Evolutionary conservation across 2,888 invertebrate species (phyloP).

Genomic region (Xylota sylvarum): DNA sequence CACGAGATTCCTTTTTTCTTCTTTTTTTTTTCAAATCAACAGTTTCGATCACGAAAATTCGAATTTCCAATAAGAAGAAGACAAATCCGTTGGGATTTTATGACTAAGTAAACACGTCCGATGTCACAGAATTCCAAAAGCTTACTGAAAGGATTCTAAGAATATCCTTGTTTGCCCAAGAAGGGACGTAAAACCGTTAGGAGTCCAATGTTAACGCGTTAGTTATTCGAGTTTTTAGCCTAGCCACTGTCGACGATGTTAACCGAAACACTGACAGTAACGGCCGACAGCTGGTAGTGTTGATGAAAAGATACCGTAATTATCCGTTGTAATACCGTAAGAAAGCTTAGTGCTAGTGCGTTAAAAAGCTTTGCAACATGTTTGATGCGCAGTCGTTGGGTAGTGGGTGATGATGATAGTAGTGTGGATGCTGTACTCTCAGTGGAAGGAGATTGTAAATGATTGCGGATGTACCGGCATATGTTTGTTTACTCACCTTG

Average conservation of each 20-base stretch:
- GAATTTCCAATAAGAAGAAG: background rate
- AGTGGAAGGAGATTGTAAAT: slow-evolving; percentile 31
- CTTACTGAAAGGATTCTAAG: slow-evolving; percentile 37
- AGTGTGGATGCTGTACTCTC: slow-evolving; percentile 27
- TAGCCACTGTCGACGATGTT: slow-evolving; percentile 40
- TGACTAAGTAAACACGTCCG: slow-evolving; percentile 49
- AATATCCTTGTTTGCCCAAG: slow-evolving; percentile 35
- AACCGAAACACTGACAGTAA: slow-evolving; percentile 62
- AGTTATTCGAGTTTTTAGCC: background rate
- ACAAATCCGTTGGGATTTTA: background rate
- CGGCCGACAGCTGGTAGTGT: slow-evolving; percentile 43
- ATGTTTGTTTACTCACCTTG: slow-evolving; percentile 37
- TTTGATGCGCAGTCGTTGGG: slow-evolving; percentile 30
- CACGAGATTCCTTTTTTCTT: slow-evolving; percentile 34
- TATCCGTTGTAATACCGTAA: slow-evolving; percentile 49
- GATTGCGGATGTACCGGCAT: slow-evolving; percentile 58
- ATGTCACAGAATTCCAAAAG: slow-evolving; percentile 34
- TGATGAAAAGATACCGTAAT: slow-evolving; percentile 47
- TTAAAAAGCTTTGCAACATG: slow-evolving; percentile 55
- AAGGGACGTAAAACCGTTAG: slow-evolving; percentile 4
- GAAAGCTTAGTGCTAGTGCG: slow-evolving; percentile 46
- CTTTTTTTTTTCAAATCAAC: slow-evolving; percentile 40
- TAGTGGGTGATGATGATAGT: background rate
- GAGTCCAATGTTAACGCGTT: background rate
- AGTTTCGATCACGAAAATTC: slow-evolving; percentile 46